Percentiles rank a stretch among this genome's conserved stretches.
Evolutionary conservation across 2,888 invertebrate genomes (phyloP).

Genomic region (Cerastoderma edule): DNA sequence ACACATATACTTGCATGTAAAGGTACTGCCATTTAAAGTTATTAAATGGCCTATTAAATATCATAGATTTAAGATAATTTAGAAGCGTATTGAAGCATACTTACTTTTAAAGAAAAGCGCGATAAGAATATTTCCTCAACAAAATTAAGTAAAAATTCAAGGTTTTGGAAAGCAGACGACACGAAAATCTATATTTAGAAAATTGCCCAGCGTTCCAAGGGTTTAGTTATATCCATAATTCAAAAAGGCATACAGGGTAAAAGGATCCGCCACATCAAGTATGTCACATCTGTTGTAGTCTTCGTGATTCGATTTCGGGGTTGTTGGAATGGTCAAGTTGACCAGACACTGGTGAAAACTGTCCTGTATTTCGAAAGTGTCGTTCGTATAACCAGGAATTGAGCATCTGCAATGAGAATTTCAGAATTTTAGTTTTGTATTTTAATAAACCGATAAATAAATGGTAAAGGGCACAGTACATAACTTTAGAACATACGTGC

Average conservation of each 20-base stretch:
- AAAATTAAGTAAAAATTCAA: no score
- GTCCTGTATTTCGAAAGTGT: conserved; percentile 56
- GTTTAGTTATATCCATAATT: no score
- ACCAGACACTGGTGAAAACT: conserved; percentile 42
- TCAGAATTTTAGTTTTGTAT: not conserved
- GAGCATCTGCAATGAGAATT: conserved; percentile 50
- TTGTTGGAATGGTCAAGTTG: conserved; percentile 47
- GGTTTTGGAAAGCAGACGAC: no score
- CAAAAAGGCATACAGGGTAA: conserved; percentile 4
- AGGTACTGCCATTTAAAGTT: no score
- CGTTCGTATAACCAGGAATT: conserved; percentile 58
- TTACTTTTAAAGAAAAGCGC: no score
- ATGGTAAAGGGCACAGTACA: not conserved
- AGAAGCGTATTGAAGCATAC: no score
- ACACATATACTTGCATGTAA: no score
- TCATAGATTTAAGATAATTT: no score
- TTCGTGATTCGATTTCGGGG: not conserved
- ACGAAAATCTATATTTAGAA: no score
- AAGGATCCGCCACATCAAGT: not conserved
- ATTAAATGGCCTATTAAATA: no score
- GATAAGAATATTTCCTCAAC: no score
- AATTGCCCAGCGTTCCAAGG: no score
- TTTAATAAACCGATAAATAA: not conserved
- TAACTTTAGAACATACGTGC: not conserved
- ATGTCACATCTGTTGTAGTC: conserved; percentile 36